These are phyloP conservation scores for Cyprinodon tularosa DNA, from an alignment of 2,113 vertebrate genomes.

Conservation along the genomic window DNA sequence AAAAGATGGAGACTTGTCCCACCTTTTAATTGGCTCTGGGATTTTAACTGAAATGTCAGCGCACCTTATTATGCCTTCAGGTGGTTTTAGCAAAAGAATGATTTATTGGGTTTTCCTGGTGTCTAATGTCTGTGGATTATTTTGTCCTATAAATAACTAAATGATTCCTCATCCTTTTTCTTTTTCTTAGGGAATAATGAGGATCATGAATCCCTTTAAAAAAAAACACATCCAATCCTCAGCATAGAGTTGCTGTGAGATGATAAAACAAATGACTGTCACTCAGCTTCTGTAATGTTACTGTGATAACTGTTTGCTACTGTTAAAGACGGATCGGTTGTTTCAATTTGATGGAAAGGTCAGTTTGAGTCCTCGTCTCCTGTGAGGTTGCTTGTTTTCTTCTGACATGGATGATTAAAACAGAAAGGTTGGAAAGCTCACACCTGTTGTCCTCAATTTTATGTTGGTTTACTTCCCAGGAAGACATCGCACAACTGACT, in stretches of 20 bases:
- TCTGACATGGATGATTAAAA: not conserved
- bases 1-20: constrained; percentile 37
- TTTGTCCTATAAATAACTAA: not conserved
- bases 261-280: constrained; percentile 28
- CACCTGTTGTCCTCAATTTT: not conserved
- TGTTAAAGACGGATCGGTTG: not conserved
- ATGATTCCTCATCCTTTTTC: constrained; percentile 2
- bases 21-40: constrained; percentile 61
- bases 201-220: constrained; percentile 55
- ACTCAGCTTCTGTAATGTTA: not conserved
- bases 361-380: not conserved
- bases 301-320: not conserved
- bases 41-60: constrained; percentile 27
- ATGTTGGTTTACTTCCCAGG: not conserved
- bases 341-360: constrained; percentile 41
- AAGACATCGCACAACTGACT: not conserved
- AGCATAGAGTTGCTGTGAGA: constrained; percentile 54
- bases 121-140: constrained; percentile 15
- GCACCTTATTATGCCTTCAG: constrained; percentile 29
- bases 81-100: not conserved
- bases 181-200: constrained; percentile 8
- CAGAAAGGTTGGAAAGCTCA: rapidly evolving
- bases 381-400: not conserved
- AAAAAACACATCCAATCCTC: constrained; percentile 48
- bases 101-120: not conserved